A percentile compares a stretch with the other conserved stretches of the same genome.
Evolutionary conservation across 1,140 invertebrate genomes (phyloP).

Genomic region (Drosophila insularis): DNA sequence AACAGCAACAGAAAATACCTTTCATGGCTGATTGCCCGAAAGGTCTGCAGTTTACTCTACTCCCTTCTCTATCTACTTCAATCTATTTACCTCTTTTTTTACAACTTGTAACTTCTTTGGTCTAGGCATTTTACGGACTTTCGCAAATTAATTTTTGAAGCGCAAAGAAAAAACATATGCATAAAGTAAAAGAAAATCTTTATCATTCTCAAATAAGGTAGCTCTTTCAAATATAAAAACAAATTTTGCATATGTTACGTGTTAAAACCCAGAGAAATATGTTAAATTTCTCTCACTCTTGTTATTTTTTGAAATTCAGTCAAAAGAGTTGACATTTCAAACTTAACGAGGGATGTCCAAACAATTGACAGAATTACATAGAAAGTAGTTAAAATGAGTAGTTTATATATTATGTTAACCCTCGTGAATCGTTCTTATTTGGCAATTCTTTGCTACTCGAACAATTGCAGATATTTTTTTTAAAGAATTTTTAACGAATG

Average conservation of each 20-base stretch:
- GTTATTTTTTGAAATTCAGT: constrained; percentile 2
- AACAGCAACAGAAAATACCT: constrained; percentile 26
- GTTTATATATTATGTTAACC: too few relatives aligned
- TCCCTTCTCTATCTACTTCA: background rate
- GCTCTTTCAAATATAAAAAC: background rate
- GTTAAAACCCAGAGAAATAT: constrained; percentile 36
- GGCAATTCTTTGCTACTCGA: background rate
- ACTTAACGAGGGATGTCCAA: background rate
- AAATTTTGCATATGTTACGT: constrained; percentile 40
- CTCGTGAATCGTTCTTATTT: too few relatives aligned
- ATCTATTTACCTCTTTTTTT: constrained; percentile 44
- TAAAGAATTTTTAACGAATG: background rate
- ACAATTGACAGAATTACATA: too few relatives aligned
- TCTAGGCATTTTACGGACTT: constrained; percentile 26
- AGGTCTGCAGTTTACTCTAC: constrained; percentile 24
- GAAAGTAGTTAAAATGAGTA: too few relatives aligned
- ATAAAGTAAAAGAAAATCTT: background rate
- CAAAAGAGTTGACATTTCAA: constrained; percentile 48
- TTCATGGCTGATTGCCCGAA: constrained; percentile 55
- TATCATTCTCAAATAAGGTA: background rate
- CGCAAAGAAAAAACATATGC: background rate
- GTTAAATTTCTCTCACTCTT: constrained; percentile 30
- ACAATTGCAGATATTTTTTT: background rate
- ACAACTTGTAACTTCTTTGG: constrained; percentile 29
- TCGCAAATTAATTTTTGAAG: constrained; percentile 39